phyloP scores from a whole-genome alignment of 2,888 invertebrate genomes.

The Drosophila austrosaltans region DNA sequence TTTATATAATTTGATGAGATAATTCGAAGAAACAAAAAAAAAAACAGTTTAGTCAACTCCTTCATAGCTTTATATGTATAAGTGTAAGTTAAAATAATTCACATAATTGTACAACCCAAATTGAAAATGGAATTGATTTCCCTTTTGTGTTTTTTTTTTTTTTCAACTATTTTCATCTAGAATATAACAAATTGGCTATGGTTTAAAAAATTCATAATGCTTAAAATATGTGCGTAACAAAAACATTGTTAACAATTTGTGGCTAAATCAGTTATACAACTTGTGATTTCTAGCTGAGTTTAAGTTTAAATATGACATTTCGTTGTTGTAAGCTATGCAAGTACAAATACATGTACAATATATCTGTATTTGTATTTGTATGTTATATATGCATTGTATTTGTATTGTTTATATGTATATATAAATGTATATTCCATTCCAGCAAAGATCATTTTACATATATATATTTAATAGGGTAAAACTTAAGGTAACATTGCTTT shows the following conservation, averaged over 20 bases:
- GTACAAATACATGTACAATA: conserved; percentile 5
- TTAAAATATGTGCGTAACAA: conserved; percentile 70
- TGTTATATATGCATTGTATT: conserved; percentile 21
- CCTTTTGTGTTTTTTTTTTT: conserved; percentile 40
- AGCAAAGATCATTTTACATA: conserved; percentile 7
- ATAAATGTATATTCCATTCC: conserved; percentile 18
- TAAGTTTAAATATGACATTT: conserved; percentile 48
- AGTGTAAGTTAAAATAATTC: conserved; percentile 21
- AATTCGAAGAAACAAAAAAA: background rate
- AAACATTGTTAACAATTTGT: conserved; percentile 41
- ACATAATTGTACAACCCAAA: conserved; percentile 58
- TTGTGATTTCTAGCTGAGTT: conserved; percentile 25
- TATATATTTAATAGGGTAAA: conserved; percentile 28
- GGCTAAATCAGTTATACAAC: conserved; percentile 40
- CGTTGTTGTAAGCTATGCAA: conserved; percentile 52
- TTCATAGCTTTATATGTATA: background rate
- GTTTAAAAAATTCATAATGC: conserved; percentile 65
- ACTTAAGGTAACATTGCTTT: conserved; percentile 73
- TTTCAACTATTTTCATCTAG: conserved; percentile 24
- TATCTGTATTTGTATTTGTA: conserved; percentile 34
- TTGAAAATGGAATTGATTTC: conserved; percentile 38
- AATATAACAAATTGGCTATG: conserved; percentile 56
- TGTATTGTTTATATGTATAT: background rate
- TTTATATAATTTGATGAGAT: conserved; percentile 5
- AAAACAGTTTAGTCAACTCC: background rate